phyloP scores from a whole-genome alignment of 2,113 vertebrate species.

The Porphyrio hochstetteri region DNA sequence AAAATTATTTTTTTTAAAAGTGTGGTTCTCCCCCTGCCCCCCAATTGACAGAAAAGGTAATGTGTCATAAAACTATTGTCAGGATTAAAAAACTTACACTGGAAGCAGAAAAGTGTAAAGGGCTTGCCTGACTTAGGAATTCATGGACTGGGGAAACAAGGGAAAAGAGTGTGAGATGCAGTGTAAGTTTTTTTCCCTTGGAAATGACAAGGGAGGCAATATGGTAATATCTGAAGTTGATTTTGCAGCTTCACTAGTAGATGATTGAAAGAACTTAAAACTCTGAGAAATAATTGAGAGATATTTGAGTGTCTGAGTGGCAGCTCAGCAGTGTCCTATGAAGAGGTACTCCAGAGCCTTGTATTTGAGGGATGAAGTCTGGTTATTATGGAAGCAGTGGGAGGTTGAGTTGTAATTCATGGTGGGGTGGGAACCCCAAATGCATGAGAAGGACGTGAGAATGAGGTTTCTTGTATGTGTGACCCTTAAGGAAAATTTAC shows the following conservation, averaged over 20 bases:
- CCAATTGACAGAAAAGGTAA: neutral
- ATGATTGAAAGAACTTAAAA: neutral
- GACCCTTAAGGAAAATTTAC: neutral
- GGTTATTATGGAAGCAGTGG: accelerated
- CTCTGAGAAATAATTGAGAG: neutral
- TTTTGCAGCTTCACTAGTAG: neutral
- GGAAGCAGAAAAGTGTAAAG: neutral
- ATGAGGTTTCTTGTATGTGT: accelerated
- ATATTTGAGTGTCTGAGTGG: neutral
- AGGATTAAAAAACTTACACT: neutral
- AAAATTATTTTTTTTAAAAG: no score
- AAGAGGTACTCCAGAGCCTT: neutral
- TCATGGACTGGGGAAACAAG: neutral
- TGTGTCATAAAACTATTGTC: neutral
- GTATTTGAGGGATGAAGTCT: accelerated
- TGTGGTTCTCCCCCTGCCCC: no score
- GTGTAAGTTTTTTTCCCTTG: neutral
- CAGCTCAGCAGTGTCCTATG: neutral
- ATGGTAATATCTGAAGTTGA: neutral
- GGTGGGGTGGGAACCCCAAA: neutral
- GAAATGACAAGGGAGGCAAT: neutral
- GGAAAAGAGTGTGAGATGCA: neutral
- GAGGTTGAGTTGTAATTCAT: neutral
- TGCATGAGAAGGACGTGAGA: neutral
- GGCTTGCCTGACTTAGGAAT: neutral